Evolutionary conservation across 2,888 invertebrate genomes (phyloP).

Genomic region (Apodemia mormo): DNA sequence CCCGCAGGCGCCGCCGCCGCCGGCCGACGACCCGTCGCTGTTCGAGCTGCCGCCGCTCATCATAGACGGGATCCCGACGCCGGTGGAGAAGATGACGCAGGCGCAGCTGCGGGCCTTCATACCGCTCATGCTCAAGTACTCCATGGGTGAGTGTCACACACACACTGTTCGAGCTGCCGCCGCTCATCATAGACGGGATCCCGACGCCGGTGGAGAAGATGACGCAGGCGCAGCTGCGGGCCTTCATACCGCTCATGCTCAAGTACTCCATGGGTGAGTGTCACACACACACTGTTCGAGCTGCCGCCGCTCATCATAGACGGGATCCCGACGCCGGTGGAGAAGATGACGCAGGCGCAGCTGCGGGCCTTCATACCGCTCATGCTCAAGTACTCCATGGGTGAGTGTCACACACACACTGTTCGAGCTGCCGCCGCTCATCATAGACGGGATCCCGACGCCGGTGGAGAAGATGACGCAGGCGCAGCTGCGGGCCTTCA

Average conservation of each 20-base stretch:
- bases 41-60: slow-evolving; percentile 85
- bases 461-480: slow-evolving; percentile 96
- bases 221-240: slow-evolving; percentile 98
- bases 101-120: slow-evolving; percentile 98
- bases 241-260: too few species aligned
- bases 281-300: too few species aligned
- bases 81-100: slow-evolving; percentile 97
- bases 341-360: slow-evolving; percentile 99
- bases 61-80: too few species aligned
- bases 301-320: slow-evolving; percentile 54
- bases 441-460: too few species aligned
- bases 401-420: slow-evolving; percentile 82
- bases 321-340: slow-evolving; percentile 49
- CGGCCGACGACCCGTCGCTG: slow-evolving; percentile 93
- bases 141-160: slow-evolving; percentile 84
- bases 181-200: slow-evolving; percentile 97
- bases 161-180: slow-evolving; percentile 96
- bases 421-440: slow-evolving; percentile 85
- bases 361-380: slow-evolving; percentile 97
- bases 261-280: too few species aligned
- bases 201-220: slow-evolving; percentile 99
- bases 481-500: slow-evolving; percentile 97
- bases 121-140: slow-evolving; percentile 98
- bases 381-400: slow-evolving; percentile 98
- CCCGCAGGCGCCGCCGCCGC: slow-evolving; percentile 74